Evolutionary conservation across 2,888 invertebrate genomes (phyloP), one percentile per base, ranked within the genome.

Genomic region (Autographa pulchrina): DNA sequence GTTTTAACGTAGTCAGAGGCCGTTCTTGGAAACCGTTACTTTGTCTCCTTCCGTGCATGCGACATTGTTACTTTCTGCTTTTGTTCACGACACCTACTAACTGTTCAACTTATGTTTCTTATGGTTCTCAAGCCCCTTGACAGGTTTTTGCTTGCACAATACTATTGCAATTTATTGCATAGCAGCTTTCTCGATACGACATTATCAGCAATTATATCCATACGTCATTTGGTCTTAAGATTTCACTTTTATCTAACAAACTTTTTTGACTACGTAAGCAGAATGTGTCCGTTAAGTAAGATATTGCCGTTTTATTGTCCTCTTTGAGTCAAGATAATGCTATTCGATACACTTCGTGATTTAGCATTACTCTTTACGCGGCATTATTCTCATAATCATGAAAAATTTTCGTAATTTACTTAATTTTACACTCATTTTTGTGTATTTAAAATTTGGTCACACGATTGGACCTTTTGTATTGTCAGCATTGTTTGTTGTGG

Each of bases 51-150:
- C 78, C 81, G 78, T 80, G 82, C 82, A 80, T 77, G 77, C 70
- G 81, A 85, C 87, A 86, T 88, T 88, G 85, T 86, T 87, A 80
- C 77, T 87, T 85, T 88, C 85, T 72, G 84, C 85, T 81, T 87
- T 87, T 86, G 86, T 87, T 81, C 74, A 72, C 76, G 64, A 70
- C 80, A 76, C 70, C 70, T 82, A 77, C 65, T 74, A 73, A 73
- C 70, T 63, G 68, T 76, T 76, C 68, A 61, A 75, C 78, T 84
- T 75, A 74, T 79, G 64, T 69, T 81, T 64, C 73, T 67, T 78
- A 65, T 65, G 14, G 62, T 82, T 80, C 82, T 75, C 72, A 78
- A 82, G 68, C 72, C 65, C 75, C 32, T 77, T 76, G 73, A 77
- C 77, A 77, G 74, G 71, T 84, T 81, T 84, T 85, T 80, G 74